These are phyloP conservation scores for Drosophila bifasciata DNA, from an alignment of 1,140 invertebrate species.

Conservation along the genomic window DNA sequence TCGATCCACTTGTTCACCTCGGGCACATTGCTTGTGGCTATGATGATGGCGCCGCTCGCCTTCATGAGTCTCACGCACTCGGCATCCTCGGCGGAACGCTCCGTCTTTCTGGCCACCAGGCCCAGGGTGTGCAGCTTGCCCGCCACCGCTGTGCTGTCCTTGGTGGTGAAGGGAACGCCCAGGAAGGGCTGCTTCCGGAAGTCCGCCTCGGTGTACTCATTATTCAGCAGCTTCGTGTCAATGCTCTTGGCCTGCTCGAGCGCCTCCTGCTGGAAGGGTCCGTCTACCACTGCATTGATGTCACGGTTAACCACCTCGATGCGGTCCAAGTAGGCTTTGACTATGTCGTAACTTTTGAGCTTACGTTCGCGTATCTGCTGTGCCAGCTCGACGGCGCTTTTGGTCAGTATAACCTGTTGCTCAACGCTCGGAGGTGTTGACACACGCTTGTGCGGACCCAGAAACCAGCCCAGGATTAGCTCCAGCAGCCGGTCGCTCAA, in stretches of 20 bases:
- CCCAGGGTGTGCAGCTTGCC: conserved; percentile 89
- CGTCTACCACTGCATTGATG: conserved; percentile 93
- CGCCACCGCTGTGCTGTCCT: conserved; percentile 86
- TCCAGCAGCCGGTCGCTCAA: conserved; percentile 68
- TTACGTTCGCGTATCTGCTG: conserved; percentile 87
- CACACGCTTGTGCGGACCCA: conserved; percentile 57
- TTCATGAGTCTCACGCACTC: conserved; percentile 90
- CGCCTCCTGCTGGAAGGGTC: conserved; percentile 89
- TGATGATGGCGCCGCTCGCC: conserved; percentile 93
- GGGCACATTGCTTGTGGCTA: conserved; percentile 96
- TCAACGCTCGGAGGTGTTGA: conserved; percentile 85
- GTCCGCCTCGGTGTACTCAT: conserved; percentile 85
- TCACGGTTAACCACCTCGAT: conserved; percentile 92
- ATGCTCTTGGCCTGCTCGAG: conserved; percentile 90
- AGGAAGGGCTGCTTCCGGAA: conserved; percentile 89
- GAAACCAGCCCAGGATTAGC: conserved; percentile 67
- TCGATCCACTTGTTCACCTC: conserved; percentile 92
- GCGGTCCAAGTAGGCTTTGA: conserved; percentile 89
- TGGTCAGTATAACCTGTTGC: conserved; percentile 85
- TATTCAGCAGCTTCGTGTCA: conserved; percentile 88
- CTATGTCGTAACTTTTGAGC: conserved; percentile 89
- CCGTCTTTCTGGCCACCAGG: conserved; percentile 85
- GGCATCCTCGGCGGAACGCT: conserved; percentile 89
- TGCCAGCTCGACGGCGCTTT: conserved; percentile 88
- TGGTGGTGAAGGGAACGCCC: conserved; percentile 92